These are phyloP conservation scores for Mylabris phalerata DNA, from an alignment of 1,140 invertebrate species.

Conservation along the genomic window DNA sequence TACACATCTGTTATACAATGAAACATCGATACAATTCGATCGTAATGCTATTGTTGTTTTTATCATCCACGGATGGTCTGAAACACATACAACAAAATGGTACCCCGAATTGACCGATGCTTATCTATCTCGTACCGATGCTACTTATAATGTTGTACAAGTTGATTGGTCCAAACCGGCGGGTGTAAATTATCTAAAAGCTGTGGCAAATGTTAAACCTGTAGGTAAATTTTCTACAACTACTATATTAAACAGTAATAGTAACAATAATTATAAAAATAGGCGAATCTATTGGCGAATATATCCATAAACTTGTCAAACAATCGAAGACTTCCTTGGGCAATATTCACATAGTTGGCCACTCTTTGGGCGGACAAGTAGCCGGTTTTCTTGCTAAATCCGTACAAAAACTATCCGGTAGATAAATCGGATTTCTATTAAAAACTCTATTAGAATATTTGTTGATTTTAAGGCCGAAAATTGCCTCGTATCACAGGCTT, in stretches of 20 bases:
- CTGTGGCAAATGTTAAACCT: not conserved
- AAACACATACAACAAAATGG: not conserved
- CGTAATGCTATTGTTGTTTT: slow-evolving; percentile 13
- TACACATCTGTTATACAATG: too few species aligned
- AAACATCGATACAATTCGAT: not conserved
- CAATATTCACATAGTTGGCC: slow-evolving; percentile 13
- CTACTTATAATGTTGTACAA: not conserved
- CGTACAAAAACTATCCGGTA: not conserved
- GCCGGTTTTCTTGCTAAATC: slow-evolving; percentile 5
- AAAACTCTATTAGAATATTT: too few species aligned
- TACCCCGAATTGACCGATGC: not conserved
- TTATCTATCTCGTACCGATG: not conserved
- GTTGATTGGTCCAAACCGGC: slow-evolving; percentile 8
- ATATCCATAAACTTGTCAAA: not conserved
- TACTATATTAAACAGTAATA: too few species aligned
- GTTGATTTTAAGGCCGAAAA: not conserved
- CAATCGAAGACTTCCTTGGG: not conserved
- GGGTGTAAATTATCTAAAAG: not conserved
- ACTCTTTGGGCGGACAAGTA: slow-evolving; percentile 12
- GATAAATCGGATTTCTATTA: too few species aligned
- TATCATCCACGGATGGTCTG: slow-evolving; percentile 3
- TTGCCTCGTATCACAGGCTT: slow-evolving; percentile 11
- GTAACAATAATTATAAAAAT: not conserved
- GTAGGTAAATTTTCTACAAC: too few species aligned
- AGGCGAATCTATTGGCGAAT: not conserved